Percentiles rank a stretch among this genome's conserved stretches.
Evolutionary conservation across 2,113 vertebrate species (phyloP).

Genomic region (Periophthalmodon schlosseri): DNA sequence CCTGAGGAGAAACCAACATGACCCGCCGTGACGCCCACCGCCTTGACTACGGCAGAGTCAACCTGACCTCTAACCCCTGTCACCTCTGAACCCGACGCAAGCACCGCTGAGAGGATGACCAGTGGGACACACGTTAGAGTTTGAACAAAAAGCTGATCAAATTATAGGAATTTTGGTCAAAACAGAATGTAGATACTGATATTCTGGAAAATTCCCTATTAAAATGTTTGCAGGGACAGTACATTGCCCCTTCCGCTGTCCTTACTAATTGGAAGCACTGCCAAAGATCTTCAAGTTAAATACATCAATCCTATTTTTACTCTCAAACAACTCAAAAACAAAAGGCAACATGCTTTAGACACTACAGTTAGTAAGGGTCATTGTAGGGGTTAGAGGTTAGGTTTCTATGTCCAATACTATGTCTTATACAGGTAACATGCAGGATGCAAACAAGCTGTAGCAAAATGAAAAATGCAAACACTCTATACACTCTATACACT

Average conservation of each 20-base stretch:
- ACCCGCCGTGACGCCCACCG: constrained; percentile 67
- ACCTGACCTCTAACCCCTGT: constrained; percentile 77
- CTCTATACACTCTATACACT: no score
- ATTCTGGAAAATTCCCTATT: constrained; percentile 14
- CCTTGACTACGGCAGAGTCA: constrained; percentile 70
- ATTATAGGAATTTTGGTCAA: constrained; percentile 12
- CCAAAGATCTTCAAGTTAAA: not conserved
- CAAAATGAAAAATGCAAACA: not conserved
- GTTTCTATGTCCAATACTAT: constrained; percentile 15
- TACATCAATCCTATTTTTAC: not conserved
- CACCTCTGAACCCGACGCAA: constrained; percentile 69
- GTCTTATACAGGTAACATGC: constrained; percentile 31
- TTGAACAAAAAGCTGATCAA: constrained; percentile 24
- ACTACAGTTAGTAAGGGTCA: constrained; percentile 46
- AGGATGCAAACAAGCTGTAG: constrained; percentile 26
- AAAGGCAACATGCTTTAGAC: constrained; percentile 10
- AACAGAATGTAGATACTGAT: constrained; percentile 13
- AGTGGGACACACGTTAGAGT: constrained; percentile 57
- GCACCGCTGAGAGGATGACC: constrained; percentile 74
- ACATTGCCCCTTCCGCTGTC: no score
- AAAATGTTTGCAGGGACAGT: constrained; percentile 14
- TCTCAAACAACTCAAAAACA: not conserved
- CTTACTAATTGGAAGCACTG: no score
- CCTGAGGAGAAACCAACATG: constrained; percentile 81
- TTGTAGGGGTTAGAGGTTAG: constrained; percentile 66